These are phyloP conservation scores for Papilio protenor DNA, from an alignment of 2,888 invertebrate genomes.

Conservation along the genomic window DNA sequence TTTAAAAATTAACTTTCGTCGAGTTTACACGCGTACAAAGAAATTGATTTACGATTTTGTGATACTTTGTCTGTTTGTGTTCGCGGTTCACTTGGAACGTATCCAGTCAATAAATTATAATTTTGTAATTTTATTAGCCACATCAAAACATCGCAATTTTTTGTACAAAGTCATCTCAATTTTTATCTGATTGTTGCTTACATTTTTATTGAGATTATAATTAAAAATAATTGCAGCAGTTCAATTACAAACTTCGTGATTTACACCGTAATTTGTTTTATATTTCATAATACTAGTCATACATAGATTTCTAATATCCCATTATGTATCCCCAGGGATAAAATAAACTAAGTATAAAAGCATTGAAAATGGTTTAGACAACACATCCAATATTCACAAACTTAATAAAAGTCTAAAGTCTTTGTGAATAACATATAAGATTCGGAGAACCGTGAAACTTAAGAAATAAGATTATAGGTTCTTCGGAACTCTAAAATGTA, in stretches of 20 bases:
- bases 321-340: background rate
- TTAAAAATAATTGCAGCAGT: background rate
- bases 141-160: slow-evolving; percentile 33
- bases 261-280: too few relatives aligned
- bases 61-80: slow-evolving; percentile 35
- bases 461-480: slow-evolving; percentile 5
- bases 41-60: slow-evolving; percentile 32
- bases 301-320: background rate
- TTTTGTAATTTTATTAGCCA: slow-evolving; percentile 42
- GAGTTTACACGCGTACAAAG: slow-evolving; percentile 28
- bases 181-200: background rate
- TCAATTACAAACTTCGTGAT: too few relatives aligned
- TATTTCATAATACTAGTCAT: too few relatives aligned
- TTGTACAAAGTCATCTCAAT: slow-evolving; percentile 22
- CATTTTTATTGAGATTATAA: background rate
- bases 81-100: slow-evolving; percentile 40
- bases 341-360: background rate
- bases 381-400: background rate
- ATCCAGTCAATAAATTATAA: slow-evolving; percentile 42
- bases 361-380: background rate
- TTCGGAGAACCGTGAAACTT: slow-evolving; percentile 4
- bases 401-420: slow-evolving; percentile 8
- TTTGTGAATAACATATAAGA: slow-evolving; percentile 14
- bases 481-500: background rate
- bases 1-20: slow-evolving; percentile 4